Conservation (phyloP, 2,888 invertebrate species). For the Drosophila ustulata region DNA sequence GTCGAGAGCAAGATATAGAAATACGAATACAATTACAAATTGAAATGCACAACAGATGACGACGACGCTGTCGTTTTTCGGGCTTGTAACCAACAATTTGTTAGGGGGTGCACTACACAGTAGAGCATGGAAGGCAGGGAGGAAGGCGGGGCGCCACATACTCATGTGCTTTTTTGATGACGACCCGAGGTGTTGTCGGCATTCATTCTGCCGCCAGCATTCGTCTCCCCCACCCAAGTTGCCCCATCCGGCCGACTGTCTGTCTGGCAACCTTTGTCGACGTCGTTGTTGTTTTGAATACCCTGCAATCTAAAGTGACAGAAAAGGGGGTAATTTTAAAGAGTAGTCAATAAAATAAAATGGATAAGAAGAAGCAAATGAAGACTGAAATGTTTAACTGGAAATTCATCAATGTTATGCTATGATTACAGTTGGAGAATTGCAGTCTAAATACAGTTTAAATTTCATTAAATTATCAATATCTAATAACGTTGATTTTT, state of each 20-base stretch:
- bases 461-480: no score
- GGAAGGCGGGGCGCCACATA: slow-evolving; percentile 8
- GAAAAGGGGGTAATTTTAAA: no score
- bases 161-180: slow-evolving; percentile 68
- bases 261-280: slow-evolving; percentile 59
- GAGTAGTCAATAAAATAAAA: no score
- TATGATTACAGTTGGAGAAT: no score
- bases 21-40: slow-evolving; percentile 46
- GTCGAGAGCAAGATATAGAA: slow-evolving; percentile 9
- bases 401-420: no score
- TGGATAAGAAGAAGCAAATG: no score
- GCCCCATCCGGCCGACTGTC: slow-evolving; percentile 32
- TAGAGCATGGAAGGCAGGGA: neutral
- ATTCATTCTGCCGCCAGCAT: slow-evolving; percentile 13
- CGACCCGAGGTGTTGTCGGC: slow-evolving; percentile 49
- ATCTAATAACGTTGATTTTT: no score
- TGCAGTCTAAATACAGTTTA: no score
- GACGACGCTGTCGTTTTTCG: slow-evolving; percentile 33
- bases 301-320: slow-evolving; percentile 14
- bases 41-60: slow-evolving; percentile 70
- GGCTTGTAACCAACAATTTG: slow-evolving; percentile 14
- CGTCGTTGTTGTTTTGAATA: slow-evolving; percentile 34
- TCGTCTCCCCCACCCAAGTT: neutral
- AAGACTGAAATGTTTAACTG: no score
- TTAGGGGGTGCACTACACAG: neutral